Conservation (phyloP, 53 echinoderm and acorn worm genomes). For the Temnopleurus reevesii region DNA sequence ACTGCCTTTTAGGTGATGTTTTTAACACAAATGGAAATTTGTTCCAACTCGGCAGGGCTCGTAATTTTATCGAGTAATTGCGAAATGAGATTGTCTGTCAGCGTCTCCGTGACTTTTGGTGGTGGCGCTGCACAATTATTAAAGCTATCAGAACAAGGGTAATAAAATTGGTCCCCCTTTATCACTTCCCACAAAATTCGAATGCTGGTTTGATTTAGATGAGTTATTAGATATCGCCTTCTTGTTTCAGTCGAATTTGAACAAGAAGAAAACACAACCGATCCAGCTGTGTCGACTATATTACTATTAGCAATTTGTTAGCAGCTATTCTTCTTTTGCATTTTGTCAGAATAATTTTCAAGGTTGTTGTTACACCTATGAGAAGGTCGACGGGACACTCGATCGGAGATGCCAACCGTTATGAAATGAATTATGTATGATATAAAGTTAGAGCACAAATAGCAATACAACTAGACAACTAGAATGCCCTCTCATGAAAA, state of each 20-base stretch:
- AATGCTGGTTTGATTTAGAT: neutral
- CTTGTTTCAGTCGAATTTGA: neutral
- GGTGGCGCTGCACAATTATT: constrained; percentile 13
- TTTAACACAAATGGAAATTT: constrained; percentile 41
- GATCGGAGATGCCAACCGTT: no score
- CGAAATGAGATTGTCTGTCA: constrained; percentile 33
- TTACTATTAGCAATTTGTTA: no score
- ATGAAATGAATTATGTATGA: no score
- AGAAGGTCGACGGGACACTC: no score
- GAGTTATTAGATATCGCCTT: constrained; percentile 2
- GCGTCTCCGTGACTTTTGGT: neutral
- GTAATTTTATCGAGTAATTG: constrained; percentile 9
- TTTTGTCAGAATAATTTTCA: no score
- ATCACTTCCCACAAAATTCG: neutral
- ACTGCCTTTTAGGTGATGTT: constrained; percentile 18
- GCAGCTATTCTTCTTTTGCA: no score
- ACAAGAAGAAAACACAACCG: neutral
- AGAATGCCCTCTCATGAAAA: no score
- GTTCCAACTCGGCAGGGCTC: constrained; percentile 26
- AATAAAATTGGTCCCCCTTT: neutral
- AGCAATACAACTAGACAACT: no score
- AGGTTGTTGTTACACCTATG: no score
- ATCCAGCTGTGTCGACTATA: neutral
- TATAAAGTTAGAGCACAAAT: no score
- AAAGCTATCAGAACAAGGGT: neutral